Base-by-base conservation (phyloP, 2,888 invertebrate genomes). In the Blastobasis lacticolella region DNA sequence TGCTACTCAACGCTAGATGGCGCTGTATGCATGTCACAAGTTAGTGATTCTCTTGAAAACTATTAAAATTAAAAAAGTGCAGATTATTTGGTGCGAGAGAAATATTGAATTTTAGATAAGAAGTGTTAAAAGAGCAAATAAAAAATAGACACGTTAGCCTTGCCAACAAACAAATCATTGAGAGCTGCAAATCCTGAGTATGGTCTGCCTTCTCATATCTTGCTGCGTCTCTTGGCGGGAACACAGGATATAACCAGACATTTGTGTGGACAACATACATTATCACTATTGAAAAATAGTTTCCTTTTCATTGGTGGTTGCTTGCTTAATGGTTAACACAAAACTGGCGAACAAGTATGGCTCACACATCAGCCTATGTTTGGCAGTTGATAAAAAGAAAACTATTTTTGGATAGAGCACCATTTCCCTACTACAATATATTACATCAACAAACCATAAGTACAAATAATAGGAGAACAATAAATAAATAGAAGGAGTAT, bases 141-240 rank as follows among this genome's bases (percentile, higher is more conserved):
- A 54, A 61, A 55, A 59, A 64, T 53, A 59, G 67, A 60, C 59
- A 54, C 63, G 66, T 63, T 69, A 78, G 74, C 81, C 83, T 85
- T 84, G 84, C 83, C 80, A 81, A 5, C 41, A 8, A 23, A 71
- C 73, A 75, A 78, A 80, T 73, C 75, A 72, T 71, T 71, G 74
- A 72, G 69, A 65, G 72, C 75, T 78, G 81, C 78, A 77, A 71
- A 75, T 81, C 72, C 76, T 78, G 80, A 79, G 79, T 76, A 79
- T 63, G 73, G 64, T 81, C 82, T 84, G 81, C 76, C 76, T 6
- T 8, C 42, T 7, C 41, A 9, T 8, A 40, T 6, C 66, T 61
- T 69, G 70, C 51, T 59, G 66, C 66, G 65, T 71, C 68, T 72
- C 71, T 78, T 75, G 73, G 78, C 74, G 75, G 75, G 73, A 60